A percentile compares a stretch with the other conserved stretches of the same genome.
Conservation (phyloP, 2,888 invertebrate species). For the Phortica okadai region DNA sequence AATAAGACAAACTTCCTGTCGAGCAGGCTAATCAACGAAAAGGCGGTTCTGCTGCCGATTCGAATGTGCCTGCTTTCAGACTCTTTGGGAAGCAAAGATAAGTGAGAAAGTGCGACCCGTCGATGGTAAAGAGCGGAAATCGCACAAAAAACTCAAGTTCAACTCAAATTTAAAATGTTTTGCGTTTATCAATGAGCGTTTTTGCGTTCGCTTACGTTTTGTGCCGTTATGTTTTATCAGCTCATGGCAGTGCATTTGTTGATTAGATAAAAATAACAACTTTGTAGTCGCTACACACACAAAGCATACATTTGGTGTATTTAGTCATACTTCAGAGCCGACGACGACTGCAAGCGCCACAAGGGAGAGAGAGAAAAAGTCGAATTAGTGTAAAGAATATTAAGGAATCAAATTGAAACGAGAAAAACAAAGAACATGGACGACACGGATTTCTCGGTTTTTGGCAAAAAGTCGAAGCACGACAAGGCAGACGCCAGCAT, state of each 20-base stretch:
- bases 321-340: neutral
- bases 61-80: neutral
- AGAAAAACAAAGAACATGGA: constrained; percentile 58
- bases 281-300: neutral
- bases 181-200: no score
- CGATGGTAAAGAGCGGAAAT: neutral
- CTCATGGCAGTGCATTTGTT: neutral
- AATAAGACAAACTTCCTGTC: constrained; percentile 65
- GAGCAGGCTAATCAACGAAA: constrained; percentile 67
- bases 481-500: constrained; percentile 68
- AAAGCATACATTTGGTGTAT: neutral
- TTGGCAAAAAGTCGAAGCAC: constrained; percentile 65
- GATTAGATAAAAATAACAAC: neutral
- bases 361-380: no score
- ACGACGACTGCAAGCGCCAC: neutral
- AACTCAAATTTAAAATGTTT: no score
- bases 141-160: neutral
- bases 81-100: no score
- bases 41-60: neutral
- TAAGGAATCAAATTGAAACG: no score
- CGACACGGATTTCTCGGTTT: constrained; percentile 67
- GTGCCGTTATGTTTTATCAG: neutral
- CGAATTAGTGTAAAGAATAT: no score
- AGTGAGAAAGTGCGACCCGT: no score
- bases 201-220: no score